Conservation (phyloP, 2,888 invertebrate genomes). For the Nomada fabriciana region DNA sequence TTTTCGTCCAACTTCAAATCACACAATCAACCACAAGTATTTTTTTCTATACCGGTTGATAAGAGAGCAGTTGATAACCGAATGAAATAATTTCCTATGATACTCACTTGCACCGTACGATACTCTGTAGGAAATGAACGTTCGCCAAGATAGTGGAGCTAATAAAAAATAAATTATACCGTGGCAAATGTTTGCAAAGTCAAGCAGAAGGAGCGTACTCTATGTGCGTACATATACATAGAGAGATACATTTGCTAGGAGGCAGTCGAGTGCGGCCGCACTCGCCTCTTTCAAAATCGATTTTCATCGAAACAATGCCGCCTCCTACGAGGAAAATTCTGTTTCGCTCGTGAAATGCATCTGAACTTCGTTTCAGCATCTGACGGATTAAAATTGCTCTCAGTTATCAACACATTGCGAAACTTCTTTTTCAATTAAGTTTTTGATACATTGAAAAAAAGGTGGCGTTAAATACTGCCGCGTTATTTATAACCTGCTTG, state of each 20-base stretch:
- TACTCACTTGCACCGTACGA: conserved; percentile 1
- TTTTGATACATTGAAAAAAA: no score
- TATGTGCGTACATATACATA: neutral
- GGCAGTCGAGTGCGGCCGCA: conserved; percentile 4
- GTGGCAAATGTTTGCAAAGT: conserved; percentile 33
- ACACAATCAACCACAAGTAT: neutral
- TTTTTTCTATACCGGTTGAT: neutral
- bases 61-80: neutral
- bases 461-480: no score
- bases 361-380: neutral
- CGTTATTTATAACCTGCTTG: no score
- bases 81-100: conserved; percentile 4
- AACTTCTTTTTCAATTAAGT: no score
- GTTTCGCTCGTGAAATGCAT: neutral
- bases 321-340: conserved; percentile 5
- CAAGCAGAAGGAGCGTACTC: neutral
- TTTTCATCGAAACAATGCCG: conserved; percentile 17
- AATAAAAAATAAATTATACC: conserved; percentile 28
- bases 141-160: neutral
- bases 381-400: no score
- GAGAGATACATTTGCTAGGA: neutral
- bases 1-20: neutral
- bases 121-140: conserved; percentile 3
- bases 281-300: conserved; percentile 29
- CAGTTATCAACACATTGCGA: no score